Base-by-base conservation (phyloP, 2,113 vertebrate species). In the Helogale parvula region DNA sequence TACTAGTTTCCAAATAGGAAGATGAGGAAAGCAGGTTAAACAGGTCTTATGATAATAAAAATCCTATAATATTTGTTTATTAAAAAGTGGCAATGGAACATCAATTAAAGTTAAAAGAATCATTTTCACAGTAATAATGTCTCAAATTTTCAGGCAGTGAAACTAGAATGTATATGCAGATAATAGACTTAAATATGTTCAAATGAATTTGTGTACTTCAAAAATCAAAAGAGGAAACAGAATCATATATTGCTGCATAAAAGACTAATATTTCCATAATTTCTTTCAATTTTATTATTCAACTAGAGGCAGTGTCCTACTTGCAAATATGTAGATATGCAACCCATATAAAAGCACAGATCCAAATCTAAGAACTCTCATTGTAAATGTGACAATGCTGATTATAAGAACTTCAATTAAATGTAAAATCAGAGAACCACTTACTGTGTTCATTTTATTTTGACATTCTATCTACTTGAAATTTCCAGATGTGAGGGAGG, bases 121-220 rank as follows among this genome's bases (percentile, higher is more conserved):
- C 15, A 94, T 84, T 93, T 88, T 76, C 69, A 86, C 10, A 85
- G 52, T 50, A 85, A 79, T 81, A 82, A 86, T 89, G 16, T 83
- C 96, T 96, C n/a, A 80, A 94, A 90, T 7, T 91, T 93, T 81
- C 41, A 93, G 35, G 11, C 45, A 94, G 38, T 86, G 29, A 93
- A 68, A 93, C 21, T 86, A 82, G 16, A 98, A 88, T 69, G 6
- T 90, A 69, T 74, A 35, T 57, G 19, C 16, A 90, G 27, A 57
- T 86, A 93, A 95, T 92, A 93, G 29, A 85, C 54, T 69, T 96
- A 92, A 96, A 85, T 65, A 33, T 81, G 71, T 72, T 96, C 52
- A 96, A 63, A 86, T 90, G 33, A 96, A 96, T 6, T 50, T 87
- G 25, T n/a, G 15, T 45, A 76, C 7, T 88, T 92, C 93, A 90